Evolutionary conservation across 2,797 vertebrate species (phyloP), one percentile per base, ranked within the genome.

Genomic region (Hipposideros larvatus): DNA sequence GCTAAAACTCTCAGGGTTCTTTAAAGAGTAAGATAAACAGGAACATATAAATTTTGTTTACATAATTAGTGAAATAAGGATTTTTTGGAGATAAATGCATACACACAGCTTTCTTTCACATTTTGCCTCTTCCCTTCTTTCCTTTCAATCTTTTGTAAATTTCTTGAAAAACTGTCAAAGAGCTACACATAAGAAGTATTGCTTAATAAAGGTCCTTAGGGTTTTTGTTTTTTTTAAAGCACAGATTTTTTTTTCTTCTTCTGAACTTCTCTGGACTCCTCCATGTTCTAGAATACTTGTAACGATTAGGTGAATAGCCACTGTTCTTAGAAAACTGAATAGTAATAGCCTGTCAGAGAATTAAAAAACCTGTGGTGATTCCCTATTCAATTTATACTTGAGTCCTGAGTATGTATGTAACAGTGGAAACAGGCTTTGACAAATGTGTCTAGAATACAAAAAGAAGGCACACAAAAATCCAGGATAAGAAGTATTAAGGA

Each of bases 41-140:
- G 16, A 80, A 6, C 24, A 80, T 51, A 43, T 53, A 46, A 55
- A 80, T 96, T 86, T 91, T 97, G 79, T 93, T 96, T 84, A 70
- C 21, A 21, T 85, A 96, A 77, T 46, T 85, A 80, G 55, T 84
- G 61, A 71, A 91, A 68, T 90, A 79, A 83, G 24, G 34, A 53
- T 11, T 11, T 51, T 95, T 93, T 93, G 88, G 83, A 87, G 87
- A 91, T 59, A 96, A 92, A 87, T 31, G 22, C 46, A 87, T 4
- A 34, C 1, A 59, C 0, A 41, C 19, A 90, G 19, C 4, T 75
- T 89, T 55, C 70, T 88, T 86, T 75, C 11, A 74, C 4, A 70
- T 86, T 77, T 22, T 68, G 14, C 19, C 0, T 75, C 41, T 51
- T 92, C 11, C 14, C 22, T 87, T 16, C 11, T 18, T 78, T 93